Conservation (phyloP, 1,140 invertebrate species). For the Diachasma alloeum region DNA sequence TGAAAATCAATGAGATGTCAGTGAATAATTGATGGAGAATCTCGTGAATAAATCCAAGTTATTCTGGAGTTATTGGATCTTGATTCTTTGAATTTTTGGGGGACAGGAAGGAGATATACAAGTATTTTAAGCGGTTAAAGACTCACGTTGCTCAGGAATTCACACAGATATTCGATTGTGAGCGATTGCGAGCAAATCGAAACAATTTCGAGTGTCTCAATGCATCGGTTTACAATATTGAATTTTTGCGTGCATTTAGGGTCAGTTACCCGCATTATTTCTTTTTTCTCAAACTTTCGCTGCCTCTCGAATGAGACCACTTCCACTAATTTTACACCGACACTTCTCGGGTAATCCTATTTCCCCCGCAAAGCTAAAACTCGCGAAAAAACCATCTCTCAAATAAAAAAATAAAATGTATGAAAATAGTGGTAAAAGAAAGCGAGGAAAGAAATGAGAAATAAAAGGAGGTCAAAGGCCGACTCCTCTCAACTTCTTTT, state of each 20-base stretch:
- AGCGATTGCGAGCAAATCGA: not conserved
- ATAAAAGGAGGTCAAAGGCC: slow-evolving; percentile 2
- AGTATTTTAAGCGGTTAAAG: not conserved
- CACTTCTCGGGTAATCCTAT: not conserved
- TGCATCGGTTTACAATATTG: no score
- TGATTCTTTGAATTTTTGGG: not conserved
- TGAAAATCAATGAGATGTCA: not conserved
- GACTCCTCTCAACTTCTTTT: slow-evolving; percentile 28
- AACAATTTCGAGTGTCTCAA: not conserved
- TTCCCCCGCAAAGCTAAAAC: not conserved
- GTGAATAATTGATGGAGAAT: not conserved
- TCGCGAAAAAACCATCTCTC: not conserved
- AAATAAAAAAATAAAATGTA: slow-evolving; percentile 10
- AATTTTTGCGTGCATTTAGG: not conserved
- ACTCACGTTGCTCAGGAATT: not conserved
- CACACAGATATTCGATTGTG: not conserved
- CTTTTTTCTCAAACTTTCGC: no score
- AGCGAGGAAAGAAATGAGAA: slow-evolving; percentile 14
- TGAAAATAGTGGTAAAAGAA: slow-evolving; percentile 14
- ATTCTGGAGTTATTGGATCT: not conserved
- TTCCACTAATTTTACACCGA: not conserved
- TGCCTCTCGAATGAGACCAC: no score
- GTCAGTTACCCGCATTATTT: not conserved
- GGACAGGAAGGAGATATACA: no score
- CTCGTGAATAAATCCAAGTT: not conserved